Base-by-base conservation (phyloP, 2,797 vertebrate species). In the Labroides dimidiatus region DNA sequence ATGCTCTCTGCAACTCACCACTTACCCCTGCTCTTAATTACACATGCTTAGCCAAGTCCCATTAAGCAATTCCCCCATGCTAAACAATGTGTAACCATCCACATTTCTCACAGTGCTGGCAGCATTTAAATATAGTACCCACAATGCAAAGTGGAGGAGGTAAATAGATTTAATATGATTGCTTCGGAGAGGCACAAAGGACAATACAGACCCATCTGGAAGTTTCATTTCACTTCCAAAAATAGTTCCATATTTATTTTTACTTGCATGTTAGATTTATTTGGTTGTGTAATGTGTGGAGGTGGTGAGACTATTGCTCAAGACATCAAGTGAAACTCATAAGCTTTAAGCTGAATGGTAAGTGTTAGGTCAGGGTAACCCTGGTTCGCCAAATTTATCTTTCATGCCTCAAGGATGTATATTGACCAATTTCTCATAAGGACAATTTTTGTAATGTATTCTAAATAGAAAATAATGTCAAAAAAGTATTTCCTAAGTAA, bases 1-100 rank as follows among this genome's bases (percentile, higher is more conserved):
- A 53, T 78, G 77, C 84, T 81, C 84, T 85, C 65, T 84, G 78
- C 81, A 85, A 76, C 81, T 90, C 83, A 73, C 87, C 81, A 89
- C 81, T 91, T 89, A 91, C 82, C 82, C 87, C 79, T 91, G 85
- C 87, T 90, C 87, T 91, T 92, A 91, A 92, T 91, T 92, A 90
- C 87, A 91, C 86, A 84, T 91, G 87, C 87, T 90, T 96, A 96
- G 96, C 95, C 95, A 96, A 91, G 84, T 89, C 86, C 88, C 88
- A 91, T 90, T 92, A 91, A 91, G 78, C 84, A 75, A 64, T 70
- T 60, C 65, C 53, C 57, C 73, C 77, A 82, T 85, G 81, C 84
- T 88, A 91, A 91, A 91, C 82, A 89, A 85, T 81, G 85, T 77
- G 88, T 91, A 91, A 87, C 69, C 71, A 69, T 83, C 77, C 73